phyloP scores from a whole-genome alignment of 2,888 invertebrate species.

The Ganaspis brasiliensis region DNA sequence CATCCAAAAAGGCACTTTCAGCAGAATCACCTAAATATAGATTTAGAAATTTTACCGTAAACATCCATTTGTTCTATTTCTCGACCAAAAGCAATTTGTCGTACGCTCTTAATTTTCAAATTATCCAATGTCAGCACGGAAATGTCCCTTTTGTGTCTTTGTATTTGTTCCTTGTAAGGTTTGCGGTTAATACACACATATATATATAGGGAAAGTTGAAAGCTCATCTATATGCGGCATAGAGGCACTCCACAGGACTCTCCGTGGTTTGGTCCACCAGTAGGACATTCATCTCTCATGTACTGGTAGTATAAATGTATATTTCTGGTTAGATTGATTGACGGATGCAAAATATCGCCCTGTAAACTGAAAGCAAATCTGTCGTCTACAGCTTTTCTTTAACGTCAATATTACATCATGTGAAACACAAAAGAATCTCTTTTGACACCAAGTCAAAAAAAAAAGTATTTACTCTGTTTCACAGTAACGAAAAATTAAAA shows the following conservation, averaged over 20 bases:
- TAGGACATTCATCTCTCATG: constrained; percentile 31
- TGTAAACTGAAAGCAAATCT: constrained; percentile 17
- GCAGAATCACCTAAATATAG: too few species aligned
- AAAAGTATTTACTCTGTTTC: too few species aligned
- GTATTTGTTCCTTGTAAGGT: constrained; percentile 6
- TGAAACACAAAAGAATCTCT: not conserved
- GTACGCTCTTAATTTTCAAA: not conserved
- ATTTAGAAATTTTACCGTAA: too few species aligned
- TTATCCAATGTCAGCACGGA: not conserved
- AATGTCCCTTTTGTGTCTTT: not conserved
- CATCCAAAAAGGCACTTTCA: too few species aligned
- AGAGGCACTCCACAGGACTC: constrained; percentile 12
- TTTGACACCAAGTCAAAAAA: not conserved
- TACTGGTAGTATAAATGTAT: constrained; percentile 9
- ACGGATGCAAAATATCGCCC: constrained; percentile 18
- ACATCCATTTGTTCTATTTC: too few species aligned
- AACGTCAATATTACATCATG: constrained; percentile 7
- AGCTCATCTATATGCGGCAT: not conserved
- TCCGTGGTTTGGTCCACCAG: constrained; percentile 27
- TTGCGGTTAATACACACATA: not conserved
- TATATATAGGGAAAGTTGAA: not conserved
- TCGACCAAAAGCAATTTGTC: not conserved
- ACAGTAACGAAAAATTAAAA: too few species aligned
- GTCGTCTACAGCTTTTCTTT: constrained; percentile 17
- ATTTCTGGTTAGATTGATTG: constrained; percentile 10